These are phyloP conservation scores for Melanotaenia nigrans DNA, from an alignment of 2,797 vertebrate genomes.

Conservation along the genomic window DNA sequence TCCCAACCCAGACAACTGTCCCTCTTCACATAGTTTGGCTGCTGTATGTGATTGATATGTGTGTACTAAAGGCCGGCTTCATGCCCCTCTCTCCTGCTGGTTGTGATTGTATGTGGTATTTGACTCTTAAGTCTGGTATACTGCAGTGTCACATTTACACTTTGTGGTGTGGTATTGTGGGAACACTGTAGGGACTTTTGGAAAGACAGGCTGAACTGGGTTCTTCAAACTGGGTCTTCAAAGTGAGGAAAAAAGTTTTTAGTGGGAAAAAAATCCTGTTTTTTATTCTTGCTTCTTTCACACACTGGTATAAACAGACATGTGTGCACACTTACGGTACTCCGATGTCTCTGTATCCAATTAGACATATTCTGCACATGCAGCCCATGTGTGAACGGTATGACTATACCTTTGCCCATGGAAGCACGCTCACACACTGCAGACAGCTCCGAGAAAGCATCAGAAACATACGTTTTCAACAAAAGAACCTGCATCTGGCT, in stretches of 20 bases:
- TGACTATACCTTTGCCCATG: slow-evolving; percentile 33
- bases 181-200: slow-evolving; percentile 22
- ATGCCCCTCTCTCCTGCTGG: slow-evolving; percentile 47
- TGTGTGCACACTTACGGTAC: slow-evolving; percentile 38
- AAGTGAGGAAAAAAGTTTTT: slow-evolving; percentile 48
- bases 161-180: slow-evolving; percentile 59
- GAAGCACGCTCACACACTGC: slow-evolving; percentile 35
- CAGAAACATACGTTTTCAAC: slow-evolving; percentile 45
- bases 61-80: slow-evolving; percentile 17
- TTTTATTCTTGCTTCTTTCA: slow-evolving; percentile 46
- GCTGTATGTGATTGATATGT: slow-evolving; percentile 33
- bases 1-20: background rate
- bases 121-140: slow-evolving; percentile 48
- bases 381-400: slow-evolving; percentile 66
- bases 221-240: slow-evolving; percentile 40
- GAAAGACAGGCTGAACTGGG: slow-evolving; percentile 41
- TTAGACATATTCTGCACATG: slow-evolving; percentile 68
- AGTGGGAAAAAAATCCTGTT: slow-evolving; percentile 37
- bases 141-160: slow-evolving; percentile 58
- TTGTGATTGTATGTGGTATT: slow-evolving; percentile 63
- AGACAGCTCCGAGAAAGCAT: slow-evolving; percentile 50
- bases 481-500: slow-evolving; percentile 59
- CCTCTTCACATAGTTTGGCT: slow-evolving; percentile 36
- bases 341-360: slow-evolving; percentile 48
- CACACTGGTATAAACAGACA: slow-evolving; percentile 28